phyloP scores from a whole-genome alignment of 2,888 invertebrate genomes.

The Standfussiana lucernea region DNA sequence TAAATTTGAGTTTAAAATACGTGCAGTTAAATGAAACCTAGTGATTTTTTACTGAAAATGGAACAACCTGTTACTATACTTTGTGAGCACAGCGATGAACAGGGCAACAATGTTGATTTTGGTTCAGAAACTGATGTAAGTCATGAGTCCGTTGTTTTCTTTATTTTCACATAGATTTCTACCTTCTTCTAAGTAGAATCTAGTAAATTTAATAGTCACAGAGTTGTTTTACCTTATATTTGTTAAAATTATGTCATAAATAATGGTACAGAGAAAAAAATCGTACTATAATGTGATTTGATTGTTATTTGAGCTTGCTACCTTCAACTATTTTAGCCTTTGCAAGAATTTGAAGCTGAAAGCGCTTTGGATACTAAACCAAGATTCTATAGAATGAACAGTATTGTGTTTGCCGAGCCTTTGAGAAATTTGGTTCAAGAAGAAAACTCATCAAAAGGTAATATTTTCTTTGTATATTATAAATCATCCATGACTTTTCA shows the following conservation, averaged over 20 bases:
- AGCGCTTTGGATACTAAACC: background rate
- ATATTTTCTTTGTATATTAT: background rate
- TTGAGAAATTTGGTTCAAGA: conserved; percentile 21
- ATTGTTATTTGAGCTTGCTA: background rate
- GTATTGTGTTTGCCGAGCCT: conserved; percentile 61
- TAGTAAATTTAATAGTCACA: background rate
- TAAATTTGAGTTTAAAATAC: background rate
- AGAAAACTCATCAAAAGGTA: conserved; percentile 30
- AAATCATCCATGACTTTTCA: background rate
- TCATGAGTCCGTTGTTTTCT: conserved; percentile 4
- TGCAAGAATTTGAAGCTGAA: conserved; percentile 17
- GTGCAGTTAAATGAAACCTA: conserved; percentile 22
- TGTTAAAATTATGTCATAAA: background rate
- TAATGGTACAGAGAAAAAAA: background rate
- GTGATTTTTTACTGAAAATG: conserved; percentile 27
- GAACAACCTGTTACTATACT: conserved; percentile 4
- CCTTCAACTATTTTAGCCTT: conserved; percentile 49
- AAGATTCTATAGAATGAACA: conserved; percentile 37
- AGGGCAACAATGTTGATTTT: conserved; percentile 6
- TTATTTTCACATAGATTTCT: background rate
- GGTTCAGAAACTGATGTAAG: conserved; percentile 50
- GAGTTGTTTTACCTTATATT: background rate
- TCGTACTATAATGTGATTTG: background rate
- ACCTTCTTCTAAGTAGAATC: background rate
- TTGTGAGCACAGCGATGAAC: conserved; percentile 1